These are phyloP conservation scores for Philhelius pedissequus DNA, from an alignment of 2,888 invertebrate species.

Conservation along the genomic window DNA sequence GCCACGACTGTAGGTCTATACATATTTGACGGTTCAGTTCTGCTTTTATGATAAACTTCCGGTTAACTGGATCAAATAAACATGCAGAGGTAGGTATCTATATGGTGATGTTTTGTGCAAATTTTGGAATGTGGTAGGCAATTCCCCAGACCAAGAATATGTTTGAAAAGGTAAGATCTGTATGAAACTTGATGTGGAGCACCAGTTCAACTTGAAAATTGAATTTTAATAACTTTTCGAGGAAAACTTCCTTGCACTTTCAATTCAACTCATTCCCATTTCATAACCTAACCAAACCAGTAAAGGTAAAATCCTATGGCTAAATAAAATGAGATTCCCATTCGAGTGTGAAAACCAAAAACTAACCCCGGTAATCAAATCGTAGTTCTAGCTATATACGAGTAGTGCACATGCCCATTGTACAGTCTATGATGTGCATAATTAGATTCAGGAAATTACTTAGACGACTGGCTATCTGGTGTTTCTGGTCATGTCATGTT, in stretches of 20 bases:
- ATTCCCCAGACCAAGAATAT: not conserved
- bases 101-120: not conserved
- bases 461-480: not conserved
- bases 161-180: too few species aligned
- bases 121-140: not conserved
- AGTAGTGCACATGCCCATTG: too few species aligned
- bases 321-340: slow-evolving; percentile 5
- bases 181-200: not conserved
- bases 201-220: slow-evolving; percentile 39
- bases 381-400: not conserved
- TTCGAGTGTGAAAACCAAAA: slow-evolving; percentile 26
- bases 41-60: slow-evolving; percentile 36
- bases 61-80: slow-evolving; percentile 44
- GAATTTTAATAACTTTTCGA: slow-evolving; percentile 50
- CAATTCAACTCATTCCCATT: not conserved
- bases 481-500: not conserved
- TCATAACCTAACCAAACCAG: not conserved
- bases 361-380: slow-evolving; percentile 45
- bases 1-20: not conserved
- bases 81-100: slow-evolving; percentile 14
- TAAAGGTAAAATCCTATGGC: not conserved
- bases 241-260: slow-evolving; percentile 1
- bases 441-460: slow-evolving; percentile 29
- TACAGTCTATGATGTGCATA: slow-evolving; percentile 2
- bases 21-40: slow-evolving; percentile 15